Evolutionary conservation across 1,140 invertebrate species (phyloP).

Genomic region (Pollicipes pollicipes): DNA sequence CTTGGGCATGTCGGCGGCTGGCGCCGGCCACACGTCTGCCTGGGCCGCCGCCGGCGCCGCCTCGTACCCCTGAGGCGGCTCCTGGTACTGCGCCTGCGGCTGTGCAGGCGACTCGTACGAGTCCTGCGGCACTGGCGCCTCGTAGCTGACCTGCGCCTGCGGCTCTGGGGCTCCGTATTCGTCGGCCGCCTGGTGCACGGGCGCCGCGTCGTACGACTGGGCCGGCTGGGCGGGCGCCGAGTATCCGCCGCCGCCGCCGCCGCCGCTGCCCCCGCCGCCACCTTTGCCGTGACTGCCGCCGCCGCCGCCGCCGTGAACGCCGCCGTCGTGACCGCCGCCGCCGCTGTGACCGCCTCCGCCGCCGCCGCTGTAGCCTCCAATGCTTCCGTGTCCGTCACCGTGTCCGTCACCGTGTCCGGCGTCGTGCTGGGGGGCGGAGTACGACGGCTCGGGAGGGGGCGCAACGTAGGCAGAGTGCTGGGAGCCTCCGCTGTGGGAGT

Average conservation of each 20-base stretch:
- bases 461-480: background rate
- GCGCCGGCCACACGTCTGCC: conserved; percentile 58
- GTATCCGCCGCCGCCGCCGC: background rate
- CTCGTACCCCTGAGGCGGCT: conserved; percentile 6
- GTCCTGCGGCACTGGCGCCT: conserved; percentile 1
- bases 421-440: background rate
- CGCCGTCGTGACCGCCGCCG: too few relatives aligned
- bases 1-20: conserved; percentile 66
- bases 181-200: background rate
- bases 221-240: background rate
- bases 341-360: too few relatives aligned
- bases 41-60: background rate
- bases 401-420: background rate
- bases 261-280: too few relatives aligned
- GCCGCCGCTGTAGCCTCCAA: too few relatives aligned
- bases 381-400: too few relatives aligned
- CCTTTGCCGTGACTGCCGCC: background rate
- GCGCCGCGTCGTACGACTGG: background rate
- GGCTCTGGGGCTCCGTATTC: background rate
- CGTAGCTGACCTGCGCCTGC: conserved; percentile 1
- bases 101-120: conserved; percentile 8
- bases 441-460: background rate
- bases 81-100: background rate
- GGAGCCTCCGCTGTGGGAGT: background rate
- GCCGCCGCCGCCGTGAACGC: too few relatives aligned